Base-by-base conservation (phyloP, 2,113 vertebrate species). In the Caloenas nicobarica region DNA sequence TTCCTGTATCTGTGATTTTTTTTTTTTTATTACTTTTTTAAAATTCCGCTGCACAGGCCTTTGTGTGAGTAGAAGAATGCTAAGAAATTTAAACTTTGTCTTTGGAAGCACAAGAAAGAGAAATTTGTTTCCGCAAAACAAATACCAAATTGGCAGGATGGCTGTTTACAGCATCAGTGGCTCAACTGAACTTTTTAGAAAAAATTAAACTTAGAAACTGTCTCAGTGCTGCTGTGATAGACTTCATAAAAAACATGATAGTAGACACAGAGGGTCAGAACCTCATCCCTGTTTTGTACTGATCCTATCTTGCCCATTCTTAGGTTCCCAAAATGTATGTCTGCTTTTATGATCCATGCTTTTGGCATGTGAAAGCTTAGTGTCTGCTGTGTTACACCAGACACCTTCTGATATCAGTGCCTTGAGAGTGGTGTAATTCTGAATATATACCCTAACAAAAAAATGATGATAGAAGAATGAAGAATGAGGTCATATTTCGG, bases 1-100 rank as follows among this genome's bases (percentile, higher is more conserved):
- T 83, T 56, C 19, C 25, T 62, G 2, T 66, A 11, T 40, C 40
- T 86, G 14, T 66, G 33, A 8, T 23, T 36, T 44, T 21, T 17
- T 31, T 48, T 68, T 81, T 33, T 38, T 19, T 19, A 9, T 46
- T 40, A 40, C 38, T 40, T 40, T 40, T 40, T 40, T 10, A 40
- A 40, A 10, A 2, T 50, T 50, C 14, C 5, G 2, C 13, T 70
- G 15, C 9, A 12, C 0, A 3, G 60, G 9, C 15, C 17, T 68
- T 86, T 84, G 13, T 5, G 0, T 68, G 51, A 53, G 12, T 73
- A 26, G 44, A 68, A n/a, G 18, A 64, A 7, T 48, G 29, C 26
- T 44, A 58, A 81, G 61, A 84, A 68, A 51, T 51, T 44, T 71
- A 60, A 53, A 40, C 54, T 81, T 86, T 81, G 40, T 65, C 17